Base-by-base conservation (phyloP, 2,113 vertebrate species). In the Miniopterus natalensis region DNA sequence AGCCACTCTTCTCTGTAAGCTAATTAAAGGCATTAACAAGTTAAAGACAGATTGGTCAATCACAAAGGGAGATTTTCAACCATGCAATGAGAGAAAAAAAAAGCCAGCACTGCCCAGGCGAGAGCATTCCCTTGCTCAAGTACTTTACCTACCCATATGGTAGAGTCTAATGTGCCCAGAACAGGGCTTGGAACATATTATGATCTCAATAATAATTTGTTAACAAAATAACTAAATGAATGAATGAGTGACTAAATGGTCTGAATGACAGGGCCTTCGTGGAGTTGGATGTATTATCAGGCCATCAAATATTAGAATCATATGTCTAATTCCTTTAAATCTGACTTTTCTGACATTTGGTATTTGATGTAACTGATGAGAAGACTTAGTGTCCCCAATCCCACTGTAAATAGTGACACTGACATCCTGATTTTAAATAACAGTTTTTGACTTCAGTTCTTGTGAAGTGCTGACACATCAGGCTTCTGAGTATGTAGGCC, bases 211-310 rank as follows among this genome's bases (percentile, higher is more conserved):
- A 80, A 88, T 81, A 71, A 63, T 59, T 85, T 80, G 66, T 74
- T 86, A 73, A 57, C 18, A 66, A 88, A 96, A 90, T 79, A 71
- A 61, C 29, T 74, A 51, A 86, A 92, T 61, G 59, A 96, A 92
- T 63, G 29, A 92, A 80, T 47, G 78, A 73, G 6, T 88, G 31
- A 81, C 66, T 70, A 66, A 92, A 89, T 49, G 17, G 12, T 92
- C 27, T 78, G 85, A 81, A 7, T 68, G 49, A 53, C 20, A 87
- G 55, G 27, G 66, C 17, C 36, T 93, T 93, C 63, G 84, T 86
- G 53, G 68, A 88, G 53, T 49, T 8, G 29, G 27, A 36, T 88
- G 29, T 8, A 65, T 90, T 65, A 63, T 40, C 15, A 47, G 45
- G 10, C 45, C 42, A 73, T 95, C 68, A 36, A 84, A 71, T 91